Evolutionary conservation across 92 coral and sea anemone genomes (phyloP).

Genomic region (Galaxea fascicularis): DNA sequence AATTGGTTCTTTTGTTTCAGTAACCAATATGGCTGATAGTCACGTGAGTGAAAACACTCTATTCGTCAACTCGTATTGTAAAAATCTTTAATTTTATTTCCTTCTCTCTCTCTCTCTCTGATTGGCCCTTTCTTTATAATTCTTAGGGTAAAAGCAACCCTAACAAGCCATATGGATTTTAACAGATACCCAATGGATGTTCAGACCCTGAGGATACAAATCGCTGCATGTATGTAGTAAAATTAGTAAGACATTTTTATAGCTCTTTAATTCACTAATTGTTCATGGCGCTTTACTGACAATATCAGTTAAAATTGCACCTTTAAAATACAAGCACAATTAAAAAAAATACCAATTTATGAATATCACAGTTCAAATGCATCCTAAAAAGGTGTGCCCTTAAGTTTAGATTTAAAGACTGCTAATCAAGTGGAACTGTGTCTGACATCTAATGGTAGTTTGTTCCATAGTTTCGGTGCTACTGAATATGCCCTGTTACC

Average conservation of each 20-base stretch:
- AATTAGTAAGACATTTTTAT: neutral
- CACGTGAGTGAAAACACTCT: neutral
- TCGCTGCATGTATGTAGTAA: slow-evolving; percentile 54
- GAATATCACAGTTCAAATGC: no score
- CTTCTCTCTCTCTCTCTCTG: neutral
- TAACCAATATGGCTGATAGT: no score
- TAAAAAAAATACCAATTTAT: no score
- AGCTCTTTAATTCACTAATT: neutral
- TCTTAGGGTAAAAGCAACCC: slow-evolving; percentile 54
- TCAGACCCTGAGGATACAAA: slow-evolving; percentile 55
- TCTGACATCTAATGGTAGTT: no score
- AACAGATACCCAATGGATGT: slow-evolving; percentile 61
- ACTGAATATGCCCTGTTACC: no score
- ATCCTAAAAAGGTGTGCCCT: no score
- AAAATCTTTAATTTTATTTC: neutral
- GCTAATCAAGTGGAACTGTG: no score
- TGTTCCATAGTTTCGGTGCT: no score
- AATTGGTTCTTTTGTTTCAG: no score
- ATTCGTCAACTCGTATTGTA: neutral
- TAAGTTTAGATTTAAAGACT: no score
- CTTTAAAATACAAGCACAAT: no score
- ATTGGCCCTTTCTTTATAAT: neutral
- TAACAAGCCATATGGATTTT: slow-evolving; percentile 64
- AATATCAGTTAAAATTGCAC: neutral
- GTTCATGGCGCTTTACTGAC: neutral